Evolutionary conservation across 1,140 invertebrate species (phyloP), one percentile per base, ranked within the genome.

Genomic region (Littorina saxatilis): DNA sequence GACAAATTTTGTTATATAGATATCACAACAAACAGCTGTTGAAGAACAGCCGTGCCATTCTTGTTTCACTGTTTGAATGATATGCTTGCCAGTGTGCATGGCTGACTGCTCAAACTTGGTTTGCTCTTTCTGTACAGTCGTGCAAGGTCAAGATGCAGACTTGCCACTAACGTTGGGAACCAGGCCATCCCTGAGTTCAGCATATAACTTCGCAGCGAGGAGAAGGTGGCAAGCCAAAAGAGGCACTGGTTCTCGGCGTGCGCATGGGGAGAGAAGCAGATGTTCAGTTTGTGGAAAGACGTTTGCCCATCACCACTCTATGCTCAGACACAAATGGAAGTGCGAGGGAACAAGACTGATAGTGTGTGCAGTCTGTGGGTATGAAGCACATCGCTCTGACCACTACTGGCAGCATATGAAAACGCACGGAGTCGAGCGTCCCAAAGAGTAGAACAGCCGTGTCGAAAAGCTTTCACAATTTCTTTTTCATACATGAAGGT

Each of bases 281-380:
- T 78, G 76, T 43, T 78, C 58, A 13, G 52, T 78, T 32, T 83
- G 82, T 50, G 78, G 82, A 5, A 74, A 76, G 58, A 55, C 40
- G 20, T 83, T 79, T 47, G 79, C 52, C 1, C 50, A 79, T 35
- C 63, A 78, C 37, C 82, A 83, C 72, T 78, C 73, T 0, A 43
- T 83, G 70, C 63, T 79, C 2, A 37, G 82, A 4, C 82, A 83
- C 73, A 75, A 66, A n/a, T 83, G 82, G 82, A 83, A 83, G 72
- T 83, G 82, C 35, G 39, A 75, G 37, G 78, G 82, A 1, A 73
- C 78, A 0, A 77, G 82, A 2, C 29, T 72, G 17, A 75, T 83
- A 23, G 61, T 63, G 32, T 83, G 82, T n/a, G 5, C 58, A 5
- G 63, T 76, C 17, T 83, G 82, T 70, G 75, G 78, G 9, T 55